Evolutionary conservation across 2,888 invertebrate genomes (phyloP).

Genomic region (Microctonus aethiopoides): DNA sequence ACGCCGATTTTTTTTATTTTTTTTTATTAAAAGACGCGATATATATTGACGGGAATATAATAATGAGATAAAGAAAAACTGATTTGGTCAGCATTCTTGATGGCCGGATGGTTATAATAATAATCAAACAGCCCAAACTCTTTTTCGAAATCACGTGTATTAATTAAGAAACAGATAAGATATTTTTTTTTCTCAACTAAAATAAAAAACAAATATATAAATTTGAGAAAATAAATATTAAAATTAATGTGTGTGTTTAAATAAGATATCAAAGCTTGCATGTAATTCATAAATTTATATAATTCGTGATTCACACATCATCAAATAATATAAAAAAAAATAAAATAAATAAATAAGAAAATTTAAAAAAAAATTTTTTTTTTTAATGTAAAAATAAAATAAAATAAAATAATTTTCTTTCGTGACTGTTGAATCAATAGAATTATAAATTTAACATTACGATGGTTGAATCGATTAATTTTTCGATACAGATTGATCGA

Average conservation of each 20-base stretch:
- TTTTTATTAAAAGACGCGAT: not conserved
- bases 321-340: not conserved
- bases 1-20: not conserved
- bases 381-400: not conserved
- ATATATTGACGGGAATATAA: constrained; percentile 14
- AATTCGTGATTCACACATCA: no score
- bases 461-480: constrained; percentile 30
- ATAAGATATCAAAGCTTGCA: not conserved
- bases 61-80: constrained; percentile 26
- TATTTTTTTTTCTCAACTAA: no score
- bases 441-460: constrained; percentile 23
- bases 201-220: not conserved
- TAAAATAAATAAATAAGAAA: not conserved
- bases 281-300: no score
- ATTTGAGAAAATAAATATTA: not conserved
- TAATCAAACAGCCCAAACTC: constrained; percentile 17
- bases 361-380: not conserved
- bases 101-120: constrained; percentile 9
- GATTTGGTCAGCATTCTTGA: constrained; percentile 36
- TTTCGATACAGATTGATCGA: constrained; percentile 31
- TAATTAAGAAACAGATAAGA: constrained; percentile 44
- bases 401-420: not conserved
- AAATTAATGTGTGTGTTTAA: not conserved
- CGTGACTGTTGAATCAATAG: not conserved
- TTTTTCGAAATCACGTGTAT: constrained; percentile 38